Conservation (phyloP, 23 tunicate genomes). For the Ascidia mentula region DNA sequence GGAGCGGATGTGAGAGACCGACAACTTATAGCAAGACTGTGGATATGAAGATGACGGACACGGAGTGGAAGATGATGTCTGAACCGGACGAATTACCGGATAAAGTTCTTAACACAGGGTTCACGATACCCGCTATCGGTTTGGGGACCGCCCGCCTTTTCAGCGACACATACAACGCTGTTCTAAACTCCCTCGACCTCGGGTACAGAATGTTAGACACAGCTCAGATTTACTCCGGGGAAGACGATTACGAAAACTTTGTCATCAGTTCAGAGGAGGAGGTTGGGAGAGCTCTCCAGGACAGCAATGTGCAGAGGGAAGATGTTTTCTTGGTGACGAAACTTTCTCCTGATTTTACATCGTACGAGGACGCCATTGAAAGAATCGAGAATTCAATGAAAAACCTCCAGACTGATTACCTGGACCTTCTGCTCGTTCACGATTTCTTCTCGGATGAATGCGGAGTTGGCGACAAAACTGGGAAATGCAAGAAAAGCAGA, state of each 20-base stretch:
- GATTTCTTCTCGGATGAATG: constrained; percentile 23
- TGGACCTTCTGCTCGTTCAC: constrained; percentile 38
- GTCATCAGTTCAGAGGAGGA: constrained; percentile 16
- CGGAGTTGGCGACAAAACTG: constrained; percentile 3
- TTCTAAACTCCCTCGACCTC: constrained; percentile 24
- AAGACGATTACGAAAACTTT: neutral
- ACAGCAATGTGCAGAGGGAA: constrained; percentile 19
- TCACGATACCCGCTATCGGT: constrained; percentile 51
- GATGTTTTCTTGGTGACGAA: constrained; percentile 40
- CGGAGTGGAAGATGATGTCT: neutral
- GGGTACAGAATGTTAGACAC: constrained; percentile 66
- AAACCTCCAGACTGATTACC: constrained; percentile 32
- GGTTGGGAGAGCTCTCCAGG: constrained; percentile 28
- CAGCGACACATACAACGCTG: constrained; percentile 18
- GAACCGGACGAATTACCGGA: neutral
- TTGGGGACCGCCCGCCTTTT: constrained; percentile 32
- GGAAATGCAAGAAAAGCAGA: constrained; percentile 11
- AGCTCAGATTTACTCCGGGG: constrained; percentile 33
- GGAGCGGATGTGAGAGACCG: neutral
- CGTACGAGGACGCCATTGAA: constrained; percentile 15
- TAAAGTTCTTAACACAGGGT: constrained; percentile 26
- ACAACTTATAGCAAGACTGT: neutral
- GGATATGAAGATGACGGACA: neutral
- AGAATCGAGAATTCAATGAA: constrained; percentile 13
- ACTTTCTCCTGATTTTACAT: constrained; percentile 7